Conservation (phyloP, 2,113 vertebrate genomes). For the Danionella cerebrum region DNA sequence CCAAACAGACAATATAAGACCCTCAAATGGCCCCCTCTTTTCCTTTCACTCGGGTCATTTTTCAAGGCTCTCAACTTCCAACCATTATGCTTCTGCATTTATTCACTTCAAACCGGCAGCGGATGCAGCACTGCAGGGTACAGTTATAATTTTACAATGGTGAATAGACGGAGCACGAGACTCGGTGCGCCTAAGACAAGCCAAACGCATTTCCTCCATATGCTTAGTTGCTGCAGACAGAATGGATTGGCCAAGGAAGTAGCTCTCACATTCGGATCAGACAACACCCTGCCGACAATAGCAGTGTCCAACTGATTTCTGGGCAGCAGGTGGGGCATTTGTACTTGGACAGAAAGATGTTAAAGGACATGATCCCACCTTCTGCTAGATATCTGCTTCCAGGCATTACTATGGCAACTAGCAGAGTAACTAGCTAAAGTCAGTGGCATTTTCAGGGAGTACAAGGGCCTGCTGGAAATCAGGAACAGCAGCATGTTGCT, state of each 20-base stretch:
- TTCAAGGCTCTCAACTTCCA: background rate
- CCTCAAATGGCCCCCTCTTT: background rate
- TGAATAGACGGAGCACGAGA: background rate
- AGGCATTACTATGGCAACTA: slow-evolving; percentile 49
- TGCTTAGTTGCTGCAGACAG: background rate
- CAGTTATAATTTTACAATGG: background rate
- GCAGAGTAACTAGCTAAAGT: background rate
- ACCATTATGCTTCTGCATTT: background rate
- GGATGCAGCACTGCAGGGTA: background rate
- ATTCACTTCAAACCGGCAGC: background rate
- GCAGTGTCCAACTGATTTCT: background rate
- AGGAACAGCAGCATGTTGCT: background rate
- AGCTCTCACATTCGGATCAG: background rate
- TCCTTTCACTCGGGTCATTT: background rate
- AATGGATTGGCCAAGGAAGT: background rate
- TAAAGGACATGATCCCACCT: slow-evolving; percentile 14
- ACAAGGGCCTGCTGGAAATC: slow-evolving; percentile 4
- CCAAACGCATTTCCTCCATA: background rate
- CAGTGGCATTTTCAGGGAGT: background rate
- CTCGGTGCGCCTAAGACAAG: background rate
- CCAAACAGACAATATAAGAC: background rate
- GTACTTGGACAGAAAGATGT: background rate
- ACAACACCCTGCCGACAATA: background rate
- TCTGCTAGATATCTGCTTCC: slow-evolving; percentile 42
- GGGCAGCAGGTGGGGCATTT: background rate